A percentile compares a stretch with the other conserved stretches of the same genome.
Evolutionary conservation across 2,888 invertebrate species (phyloP).

Genomic region (Yponomeuta malinellus): DNA sequence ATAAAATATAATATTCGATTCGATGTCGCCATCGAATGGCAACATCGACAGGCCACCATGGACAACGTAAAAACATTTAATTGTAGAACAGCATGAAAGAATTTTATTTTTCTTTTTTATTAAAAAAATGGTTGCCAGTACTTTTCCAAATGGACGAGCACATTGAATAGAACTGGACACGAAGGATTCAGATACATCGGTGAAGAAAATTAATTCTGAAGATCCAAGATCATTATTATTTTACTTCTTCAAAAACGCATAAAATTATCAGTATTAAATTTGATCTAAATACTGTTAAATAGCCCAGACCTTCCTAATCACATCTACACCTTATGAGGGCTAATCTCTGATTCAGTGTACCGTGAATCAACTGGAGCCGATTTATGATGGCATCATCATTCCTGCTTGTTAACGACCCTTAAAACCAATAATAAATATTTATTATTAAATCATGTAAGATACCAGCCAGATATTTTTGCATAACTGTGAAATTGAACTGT

Average conservation of each 20-base stretch:
- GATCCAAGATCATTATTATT: neutral
- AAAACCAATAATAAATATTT: too few species aligned
- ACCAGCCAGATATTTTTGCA: too few species aligned
- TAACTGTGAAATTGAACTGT: too few species aligned
- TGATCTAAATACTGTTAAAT: constrained; percentile 2
- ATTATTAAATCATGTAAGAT: too few species aligned
- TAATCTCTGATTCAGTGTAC: neutral
- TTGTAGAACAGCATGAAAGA: neutral
- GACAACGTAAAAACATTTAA: too few species aligned
- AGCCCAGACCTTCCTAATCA: neutral
- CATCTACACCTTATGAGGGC: neutral
- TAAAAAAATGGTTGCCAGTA: neutral
- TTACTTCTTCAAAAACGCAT: too few species aligned
- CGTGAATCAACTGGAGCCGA: neutral
- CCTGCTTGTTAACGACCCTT: neutral
- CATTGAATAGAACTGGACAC: neutral
- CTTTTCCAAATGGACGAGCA: neutral
- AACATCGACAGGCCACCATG: too few species aligned
- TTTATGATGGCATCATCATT: neutral
- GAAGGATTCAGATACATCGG: neutral
- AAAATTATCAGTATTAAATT: neutral
- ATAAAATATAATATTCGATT: too few species aligned
- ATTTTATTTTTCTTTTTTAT: neutral
- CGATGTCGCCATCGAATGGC: too few species aligned
- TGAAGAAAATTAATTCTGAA: neutral